Conservation (phyloP, 1,140 invertebrate genomes). For the Akabosia matsudoensis region DNA sequence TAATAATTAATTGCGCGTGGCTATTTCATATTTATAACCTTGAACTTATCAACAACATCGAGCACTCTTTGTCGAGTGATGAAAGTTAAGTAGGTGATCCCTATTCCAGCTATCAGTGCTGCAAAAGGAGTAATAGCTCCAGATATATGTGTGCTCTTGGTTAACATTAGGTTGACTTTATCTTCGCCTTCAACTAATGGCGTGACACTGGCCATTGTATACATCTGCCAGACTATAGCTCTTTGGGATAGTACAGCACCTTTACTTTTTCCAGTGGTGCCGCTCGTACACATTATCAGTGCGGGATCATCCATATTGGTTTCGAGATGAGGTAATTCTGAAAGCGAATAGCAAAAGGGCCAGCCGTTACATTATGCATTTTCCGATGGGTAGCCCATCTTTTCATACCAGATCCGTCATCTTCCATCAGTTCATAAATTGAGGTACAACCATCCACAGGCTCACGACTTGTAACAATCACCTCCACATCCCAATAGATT, state of each 20-base stretch:
- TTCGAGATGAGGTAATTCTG: slow-evolving; percentile 31
- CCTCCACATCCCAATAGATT: slow-evolving; percentile 32
- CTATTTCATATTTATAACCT: background rate
- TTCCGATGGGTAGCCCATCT: background rate
- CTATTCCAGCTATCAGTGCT: background rate
- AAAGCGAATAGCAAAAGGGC: no score
- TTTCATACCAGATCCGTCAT: slow-evolving; percentile 24
- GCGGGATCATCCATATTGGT: slow-evolving; percentile 20
- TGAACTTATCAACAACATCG: background rate
- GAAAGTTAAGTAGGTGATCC: background rate
- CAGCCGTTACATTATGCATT: background rate
- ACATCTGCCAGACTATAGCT: background rate
- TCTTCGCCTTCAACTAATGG: slow-evolving; percentile 9
- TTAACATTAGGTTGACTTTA: slow-evolving; percentile 12
- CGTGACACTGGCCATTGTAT: background rate
- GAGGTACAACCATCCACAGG: slow-evolving; percentile 30
- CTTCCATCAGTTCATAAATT: slow-evolving; percentile 29
- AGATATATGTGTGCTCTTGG: slow-evolving; percentile 15
- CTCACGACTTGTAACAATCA: slow-evolving; percentile 30
- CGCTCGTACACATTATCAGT: slow-evolving; percentile 36
- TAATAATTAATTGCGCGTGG: background rate
- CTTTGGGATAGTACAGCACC: slow-evolving; percentile 33
- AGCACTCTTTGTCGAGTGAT: background rate
- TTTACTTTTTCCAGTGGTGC: slow-evolving; percentile 38
- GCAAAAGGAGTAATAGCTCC: background rate